Evolutionary conservation across 2,797 vertebrate genomes (phyloP).

Genomic region (Acipenser transmontanus): DNA sequence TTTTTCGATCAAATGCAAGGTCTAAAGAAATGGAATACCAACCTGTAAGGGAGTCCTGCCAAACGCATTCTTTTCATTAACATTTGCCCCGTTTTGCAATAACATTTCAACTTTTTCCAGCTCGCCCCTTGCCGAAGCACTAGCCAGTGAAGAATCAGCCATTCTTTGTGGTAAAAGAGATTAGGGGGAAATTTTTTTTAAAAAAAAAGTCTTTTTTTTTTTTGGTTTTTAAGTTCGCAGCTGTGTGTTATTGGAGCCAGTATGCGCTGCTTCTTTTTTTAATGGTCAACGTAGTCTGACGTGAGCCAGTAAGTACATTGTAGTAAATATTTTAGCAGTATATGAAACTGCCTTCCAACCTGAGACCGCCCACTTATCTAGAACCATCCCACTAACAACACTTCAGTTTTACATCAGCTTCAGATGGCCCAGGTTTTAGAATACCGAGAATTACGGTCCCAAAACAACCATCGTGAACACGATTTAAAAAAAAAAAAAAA

Average conservation of each 20-base stretch:
- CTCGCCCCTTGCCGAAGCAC: conserved; percentile 80
- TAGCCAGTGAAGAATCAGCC: conserved; percentile 71
- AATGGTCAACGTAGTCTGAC: conserved; percentile 26
- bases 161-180: conserved; percentile 61
- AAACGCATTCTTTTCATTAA: conserved; percentile 77
- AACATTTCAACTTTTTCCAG: conserved; percentile 60
- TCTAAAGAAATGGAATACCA: conserved; percentile 43
- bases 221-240: no score
- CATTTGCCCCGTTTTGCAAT: conserved; percentile 72
- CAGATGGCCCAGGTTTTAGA: not conserved
- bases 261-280: conserved; percentile 17
- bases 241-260: conserved; percentile 12
- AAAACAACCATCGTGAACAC: not conserved
- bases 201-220: not conserved
- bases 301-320: conserved; percentile 29
- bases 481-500: not conserved
- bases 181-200: conserved; percentile 11
- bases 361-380: conserved; percentile 37
- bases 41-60: conserved; percentile 90
- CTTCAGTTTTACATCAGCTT: conserved; percentile 19
- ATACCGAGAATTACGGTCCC: no score
- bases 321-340: conserved; percentile 37
- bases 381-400: conserved; percentile 35
- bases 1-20: not conserved
- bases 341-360: conserved; percentile 32